Conservation (phyloP, 2,113 vertebrate genomes). For the Malurus elegans region DNA sequence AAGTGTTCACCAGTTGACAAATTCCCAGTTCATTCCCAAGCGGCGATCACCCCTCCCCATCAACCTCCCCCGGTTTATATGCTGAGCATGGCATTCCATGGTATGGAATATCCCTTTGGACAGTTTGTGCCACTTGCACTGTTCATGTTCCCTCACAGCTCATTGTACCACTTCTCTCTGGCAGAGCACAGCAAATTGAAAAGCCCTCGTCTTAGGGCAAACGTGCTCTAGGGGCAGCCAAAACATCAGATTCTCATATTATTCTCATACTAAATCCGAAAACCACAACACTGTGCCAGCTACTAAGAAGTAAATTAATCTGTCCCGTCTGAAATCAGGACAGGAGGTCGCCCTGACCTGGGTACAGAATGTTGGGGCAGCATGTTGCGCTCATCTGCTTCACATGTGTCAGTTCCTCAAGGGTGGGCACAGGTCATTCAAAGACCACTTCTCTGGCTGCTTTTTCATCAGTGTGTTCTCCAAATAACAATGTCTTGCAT, state of each 20-base stretch:
- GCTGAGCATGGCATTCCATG: neutral
- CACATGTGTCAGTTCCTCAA: neutral
- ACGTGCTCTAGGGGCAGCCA: neutral
- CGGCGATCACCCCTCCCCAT: accelerated
- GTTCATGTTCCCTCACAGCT: neutral
- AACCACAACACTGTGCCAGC: neutral
- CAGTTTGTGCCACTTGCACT: neutral
- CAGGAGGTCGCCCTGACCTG: neutral
- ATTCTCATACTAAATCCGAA: neutral
- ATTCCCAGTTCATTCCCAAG: neutral
- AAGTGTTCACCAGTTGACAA: neutral
- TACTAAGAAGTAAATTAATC: neutral
- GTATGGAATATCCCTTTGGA: neutral
- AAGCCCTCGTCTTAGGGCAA: neutral
- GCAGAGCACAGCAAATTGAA: neutral
- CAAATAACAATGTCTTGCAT: neutral
- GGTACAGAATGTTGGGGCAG: accelerated
- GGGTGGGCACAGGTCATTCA: neutral
- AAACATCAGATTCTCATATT: neutral
- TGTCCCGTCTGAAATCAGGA: neutral
- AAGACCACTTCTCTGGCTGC: neutral
- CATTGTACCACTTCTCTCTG: too few species aligned
- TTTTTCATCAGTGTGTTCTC: neutral
- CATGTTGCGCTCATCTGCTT: accelerated
- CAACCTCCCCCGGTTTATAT: neutral